phyloP scores from a whole-genome alignment of 2,888 invertebrate species.

The Crossocerus cetratus region DNA sequence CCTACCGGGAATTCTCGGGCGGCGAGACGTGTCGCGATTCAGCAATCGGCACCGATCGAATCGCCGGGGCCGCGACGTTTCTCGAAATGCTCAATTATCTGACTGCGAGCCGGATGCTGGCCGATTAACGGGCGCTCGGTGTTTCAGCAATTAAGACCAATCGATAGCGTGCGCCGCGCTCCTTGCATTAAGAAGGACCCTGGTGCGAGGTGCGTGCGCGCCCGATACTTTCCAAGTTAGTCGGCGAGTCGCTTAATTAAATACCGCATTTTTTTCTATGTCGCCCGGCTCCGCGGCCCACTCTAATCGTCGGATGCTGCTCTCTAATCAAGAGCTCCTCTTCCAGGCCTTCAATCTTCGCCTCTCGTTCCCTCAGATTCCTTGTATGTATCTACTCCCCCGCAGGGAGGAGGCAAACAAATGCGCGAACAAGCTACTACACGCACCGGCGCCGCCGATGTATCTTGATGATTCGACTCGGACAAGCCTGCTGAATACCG shows the following conservation, averaged over 20 bases:
- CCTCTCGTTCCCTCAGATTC: slow-evolving; percentile 26
- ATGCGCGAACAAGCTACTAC: slow-evolving; percentile 60
- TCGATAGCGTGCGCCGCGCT: slow-evolving; percentile 36
- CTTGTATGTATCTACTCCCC: slow-evolving; percentile 16
- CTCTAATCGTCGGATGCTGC: slow-evolving; percentile 47
- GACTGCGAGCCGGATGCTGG: slow-evolving; percentile 12
- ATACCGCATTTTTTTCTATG: slow-evolving; percentile 43
- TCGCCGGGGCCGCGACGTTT: slow-evolving; percentile 21
- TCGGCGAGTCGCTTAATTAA: slow-evolving; percentile 42
- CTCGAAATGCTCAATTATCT: slow-evolving; percentile 53
- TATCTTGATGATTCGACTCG: slow-evolving; percentile 56
- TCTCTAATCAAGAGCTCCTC: slow-evolving; percentile 45
- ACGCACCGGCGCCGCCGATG: slow-evolving; percentile 50
- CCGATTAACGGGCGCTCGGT: slow-evolving; percentile 52
- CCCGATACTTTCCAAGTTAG: too few species aligned
- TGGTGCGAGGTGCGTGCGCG: background rate
- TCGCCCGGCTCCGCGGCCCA: slow-evolving; percentile 6
- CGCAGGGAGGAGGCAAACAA: slow-evolving; percentile 47
- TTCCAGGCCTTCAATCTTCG: slow-evolving; percentile 15
- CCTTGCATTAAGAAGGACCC: slow-evolving; percentile 32
- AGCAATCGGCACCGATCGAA: slow-evolving; percentile 14
- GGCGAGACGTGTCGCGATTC: too few species aligned
- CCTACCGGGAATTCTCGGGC: too few species aligned
- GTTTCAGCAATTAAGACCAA: slow-evolving; percentile 54
- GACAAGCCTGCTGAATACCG: slow-evolving; percentile 45